A percentile compares a stretch with the other conserved stretches of the same genome.
Conservation (phyloP, 1,140 invertebrate genomes). For the Temnothorax curvispinosus region DNA sequence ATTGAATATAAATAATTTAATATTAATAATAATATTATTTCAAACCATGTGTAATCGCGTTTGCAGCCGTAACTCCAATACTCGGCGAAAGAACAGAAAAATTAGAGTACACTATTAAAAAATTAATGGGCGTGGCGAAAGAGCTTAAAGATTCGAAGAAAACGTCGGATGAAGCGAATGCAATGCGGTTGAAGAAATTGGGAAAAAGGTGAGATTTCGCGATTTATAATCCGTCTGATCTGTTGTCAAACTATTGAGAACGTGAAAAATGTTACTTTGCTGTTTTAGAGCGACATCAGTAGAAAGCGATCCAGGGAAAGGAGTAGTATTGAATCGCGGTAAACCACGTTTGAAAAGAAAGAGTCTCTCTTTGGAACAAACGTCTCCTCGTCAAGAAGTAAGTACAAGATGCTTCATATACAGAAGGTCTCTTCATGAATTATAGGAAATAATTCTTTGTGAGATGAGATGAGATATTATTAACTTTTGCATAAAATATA, state of each 20-base stretch:
- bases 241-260: background rate
- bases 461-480: constrained; percentile 73
- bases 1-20: background rate
- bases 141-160: constrained; percentile 83
- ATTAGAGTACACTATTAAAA: constrained; percentile 83
- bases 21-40: background rate
- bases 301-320: constrained; percentile 83
- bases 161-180: constrained; percentile 76
- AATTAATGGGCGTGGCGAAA: constrained; percentile 82
- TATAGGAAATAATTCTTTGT: background rate
- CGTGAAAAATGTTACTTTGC: background rate
- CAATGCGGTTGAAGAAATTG: constrained; percentile 79
- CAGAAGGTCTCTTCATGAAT: background rate
- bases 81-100: constrained; percentile 80
- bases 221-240: background rate
- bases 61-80: constrained; percentile 54
- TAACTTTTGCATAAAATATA: constrained; percentile 58
- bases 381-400: constrained; percentile 88
- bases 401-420: background rate
- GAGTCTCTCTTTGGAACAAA: constrained; percentile 92
- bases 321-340: constrained; percentile 81
- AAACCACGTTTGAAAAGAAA: constrained; percentile 90
- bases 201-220: constrained; percentile 79
- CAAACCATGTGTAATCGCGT: constrained; percentile 9
- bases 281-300: constrained; percentile 80